A percentile compares a stretch with the other conserved stretches of the same genome.
Evolutionary conservation across 1,140 invertebrate genomes (phyloP).

Genomic region (Apis laboriosa): DNA sequence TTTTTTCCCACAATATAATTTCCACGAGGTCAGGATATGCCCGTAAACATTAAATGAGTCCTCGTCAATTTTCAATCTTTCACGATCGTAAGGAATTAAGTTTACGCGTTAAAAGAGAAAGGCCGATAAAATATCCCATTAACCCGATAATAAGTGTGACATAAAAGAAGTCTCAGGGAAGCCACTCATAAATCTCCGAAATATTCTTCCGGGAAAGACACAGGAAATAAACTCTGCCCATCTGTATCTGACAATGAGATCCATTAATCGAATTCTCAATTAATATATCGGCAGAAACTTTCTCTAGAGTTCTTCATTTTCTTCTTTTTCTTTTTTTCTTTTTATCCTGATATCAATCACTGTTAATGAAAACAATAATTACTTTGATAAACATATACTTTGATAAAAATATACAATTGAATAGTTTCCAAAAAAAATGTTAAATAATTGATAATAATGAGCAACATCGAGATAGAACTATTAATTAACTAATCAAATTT

Average conservation of each 20-base stretch:
- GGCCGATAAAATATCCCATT: constrained; percentile 17
- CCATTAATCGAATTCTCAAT: neutral
- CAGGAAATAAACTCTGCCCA: neutral
- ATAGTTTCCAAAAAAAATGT: no score
- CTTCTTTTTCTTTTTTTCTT: no score
- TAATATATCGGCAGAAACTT: neutral
- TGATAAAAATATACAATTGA: neutral
- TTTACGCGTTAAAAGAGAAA: constrained; percentile 7
- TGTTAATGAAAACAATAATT: no score
- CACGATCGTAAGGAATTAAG: neutral
- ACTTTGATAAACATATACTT: neutral
- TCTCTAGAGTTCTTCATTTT: neutral
- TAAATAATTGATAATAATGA: no score
- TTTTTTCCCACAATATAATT: neutral
- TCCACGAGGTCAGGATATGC: neutral
- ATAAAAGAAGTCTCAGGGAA: neutral
- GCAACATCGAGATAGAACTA: no score
- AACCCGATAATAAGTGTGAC: neutral
- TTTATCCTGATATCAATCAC: no score
- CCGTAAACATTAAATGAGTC: neutral
- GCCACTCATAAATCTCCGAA: constrained; percentile 3
- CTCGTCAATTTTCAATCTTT: neutral
- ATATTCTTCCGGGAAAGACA: neutral
- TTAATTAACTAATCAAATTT: no score
- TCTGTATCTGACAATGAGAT: neutral